Base-by-base conservation (phyloP, 64 coral and sea anemone species). In the Stichodactyla helianthus region DNA sequence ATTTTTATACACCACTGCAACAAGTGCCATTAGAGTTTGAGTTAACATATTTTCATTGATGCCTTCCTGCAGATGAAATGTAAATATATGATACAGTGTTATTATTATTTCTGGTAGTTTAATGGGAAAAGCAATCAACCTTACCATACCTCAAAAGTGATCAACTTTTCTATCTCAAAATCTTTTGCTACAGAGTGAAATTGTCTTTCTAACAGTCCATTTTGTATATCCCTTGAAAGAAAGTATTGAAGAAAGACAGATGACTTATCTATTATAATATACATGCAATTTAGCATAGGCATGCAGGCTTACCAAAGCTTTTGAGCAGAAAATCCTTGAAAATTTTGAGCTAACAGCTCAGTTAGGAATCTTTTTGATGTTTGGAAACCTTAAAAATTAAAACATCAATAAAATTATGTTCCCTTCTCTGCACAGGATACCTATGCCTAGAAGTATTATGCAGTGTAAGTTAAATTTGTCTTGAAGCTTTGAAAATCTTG, bases 221-320 rank as follows among this genome's bases (percentile, higher is more conserved):
- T 95, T 63, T 92, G 94, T 84, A 95, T 20, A 77, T 95, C 94
- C 94, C 94, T 95, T 44, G 10, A 78, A 93, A 85, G 84, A 79
- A 19, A 81, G 5, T 52, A 6, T 53, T 81, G 35, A 15, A 18
- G 51, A 51, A 52, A 53, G 6, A 52, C 11, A 79, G 7, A 51
- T 16, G 27, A 18, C 17, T 79, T 5, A 61, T 12, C 13, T 61
- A 61, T 16, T 15, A 1, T 79, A 79, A 15, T 10, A 44, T 44
- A 44, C 35, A 44, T 44, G 35, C 4, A 44, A 44, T 3, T 44
- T 44, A 44, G 35, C 35, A 44, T 44, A 44, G 35, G 35, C 35
- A 44, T 3, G 3, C 10, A 23, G 8, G 71, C 86, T 77, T 83
- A 97, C 95, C 95, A 97, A 31, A 91, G 86, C n/a, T 97, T 79